Evolutionary conservation across 2,888 invertebrate species (phyloP), one percentile per base, ranked within the genome.

Genomic region (Iphiclides podalirius): DNA sequence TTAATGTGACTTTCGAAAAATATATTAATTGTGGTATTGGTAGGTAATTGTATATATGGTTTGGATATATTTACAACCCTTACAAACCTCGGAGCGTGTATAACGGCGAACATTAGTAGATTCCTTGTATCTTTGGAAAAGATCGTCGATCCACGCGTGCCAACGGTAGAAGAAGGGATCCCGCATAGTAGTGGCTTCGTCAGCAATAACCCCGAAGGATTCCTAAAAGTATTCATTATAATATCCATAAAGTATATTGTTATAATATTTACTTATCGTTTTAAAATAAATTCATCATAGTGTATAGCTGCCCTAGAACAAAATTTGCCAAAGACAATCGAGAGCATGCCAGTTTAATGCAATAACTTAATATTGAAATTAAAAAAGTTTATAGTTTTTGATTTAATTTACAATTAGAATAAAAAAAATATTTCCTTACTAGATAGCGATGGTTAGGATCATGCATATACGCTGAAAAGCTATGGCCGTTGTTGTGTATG

Each of bases 121-220:
- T 46, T 87, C 84, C 73, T 96, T 96, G 74, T 92, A 92, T 57
- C 91, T 91, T 58, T 93, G 92, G 90, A 95, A 96, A 20, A 94
- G 75, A 54, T 92, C 90, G 61, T 96, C 94, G 38, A 96, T 90
- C 71, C 91, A 94, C 0, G 93, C 92, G 67, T 96, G 96, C 94
- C 94, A 95, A 67, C 95, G 92, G 84, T 95, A 96, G 88, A 96
- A 96, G 54, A 94, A 87, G 0, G 96, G 96, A 76, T 96, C 96
- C 39, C 96, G 90, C 95, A 96, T 95, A 0, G 95, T 94, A 0
- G 95, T 95, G 0, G 95, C 92, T 2, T 94, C 92, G 65, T 95
- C 95, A 0, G 94, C 95, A 89, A 96, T 95, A 0, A 95, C 92
- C 17, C 93, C 91, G 61, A 93, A 93, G 1, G 91, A 90, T 88